phyloP scores from a whole-genome alignment of 2,797 vertebrate species.

The Pristis pectinata region DNA sequence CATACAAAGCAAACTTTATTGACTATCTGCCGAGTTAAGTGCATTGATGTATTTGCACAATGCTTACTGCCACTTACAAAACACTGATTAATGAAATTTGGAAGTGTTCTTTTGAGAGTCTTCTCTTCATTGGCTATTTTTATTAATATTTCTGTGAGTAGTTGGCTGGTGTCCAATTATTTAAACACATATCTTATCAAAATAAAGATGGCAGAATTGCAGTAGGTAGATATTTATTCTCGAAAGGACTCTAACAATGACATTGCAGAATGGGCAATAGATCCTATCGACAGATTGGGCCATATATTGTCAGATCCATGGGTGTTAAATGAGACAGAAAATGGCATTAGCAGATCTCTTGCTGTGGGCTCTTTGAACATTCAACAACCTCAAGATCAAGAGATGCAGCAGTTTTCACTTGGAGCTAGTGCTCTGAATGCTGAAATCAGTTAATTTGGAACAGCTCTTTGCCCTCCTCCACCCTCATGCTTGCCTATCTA shows the following conservation, averaged over 20 bases:
- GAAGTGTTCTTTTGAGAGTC: background rate
- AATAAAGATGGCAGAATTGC: background rate
- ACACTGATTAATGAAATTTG: background rate
- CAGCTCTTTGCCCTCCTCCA: too few species aligned
- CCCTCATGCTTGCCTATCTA: too few species aligned
- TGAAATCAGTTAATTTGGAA: slow-evolving; percentile 22
- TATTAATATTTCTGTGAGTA: slow-evolving; percentile 16
- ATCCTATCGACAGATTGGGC: background rate
- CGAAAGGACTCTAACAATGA: background rate
- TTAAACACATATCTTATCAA: background rate
- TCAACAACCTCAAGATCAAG: too few species aligned
- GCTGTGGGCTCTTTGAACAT: too few species aligned
- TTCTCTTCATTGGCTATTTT: background rate
- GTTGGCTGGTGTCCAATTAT: background rate
- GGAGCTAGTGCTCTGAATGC: background rate
- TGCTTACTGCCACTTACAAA: background rate
- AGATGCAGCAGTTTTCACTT: background rate
- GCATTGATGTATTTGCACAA: background rate
- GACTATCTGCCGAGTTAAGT: background rate
- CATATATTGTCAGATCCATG: background rate
- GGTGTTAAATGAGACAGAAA: slow-evolving; percentile 20
- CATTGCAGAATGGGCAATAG: background rate
- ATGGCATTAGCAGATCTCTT: too few species aligned
- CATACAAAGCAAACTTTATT: background rate
- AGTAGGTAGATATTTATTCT: background rate